phyloP scores from a whole-genome alignment of 2,113 vertebrate species.

The Saguinus imperator region DNA sequence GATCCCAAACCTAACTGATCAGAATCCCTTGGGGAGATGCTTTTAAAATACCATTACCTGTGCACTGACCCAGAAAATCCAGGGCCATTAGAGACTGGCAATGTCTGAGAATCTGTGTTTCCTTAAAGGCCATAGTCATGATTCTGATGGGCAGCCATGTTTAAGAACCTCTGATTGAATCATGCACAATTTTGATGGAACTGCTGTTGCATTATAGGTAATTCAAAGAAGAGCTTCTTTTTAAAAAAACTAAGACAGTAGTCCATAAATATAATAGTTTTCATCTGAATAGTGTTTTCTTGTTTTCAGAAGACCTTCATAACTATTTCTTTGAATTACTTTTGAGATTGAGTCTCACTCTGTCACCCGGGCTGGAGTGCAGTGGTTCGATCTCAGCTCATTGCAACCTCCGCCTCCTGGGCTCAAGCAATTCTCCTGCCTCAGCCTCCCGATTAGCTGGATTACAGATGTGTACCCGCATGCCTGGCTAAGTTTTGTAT shows the following conservation, averaged over 20 bases:
- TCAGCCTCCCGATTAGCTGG: no score
- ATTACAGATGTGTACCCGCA: no score
- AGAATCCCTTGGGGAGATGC: not conserved
- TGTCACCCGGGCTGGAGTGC: no score
- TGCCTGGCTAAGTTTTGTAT: no score
- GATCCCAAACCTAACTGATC: not conserved
- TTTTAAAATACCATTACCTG: not conserved
- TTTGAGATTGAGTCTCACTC: no score
- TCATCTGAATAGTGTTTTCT: not conserved
- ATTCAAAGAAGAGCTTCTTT: not conserved
- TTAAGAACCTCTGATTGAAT: no score
- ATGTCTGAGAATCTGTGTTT: not conserved
- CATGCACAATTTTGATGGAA: no score
- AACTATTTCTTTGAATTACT: no score
- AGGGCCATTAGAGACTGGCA: not conserved
- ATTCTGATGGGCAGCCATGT: not conserved
- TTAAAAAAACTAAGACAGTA: not conserved
- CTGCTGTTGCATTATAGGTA: not conserved
- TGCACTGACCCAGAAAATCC: not conserved
- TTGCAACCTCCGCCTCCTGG: no score
- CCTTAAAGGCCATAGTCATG: not conserved
- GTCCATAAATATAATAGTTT: not conserved
- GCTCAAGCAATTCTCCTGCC: no score
- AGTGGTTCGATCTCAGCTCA: no score
- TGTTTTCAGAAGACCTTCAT: not conserved